Conservation (phyloP, 2,113 vertebrate genomes). For the Muntiacus muntjak region DNA sequence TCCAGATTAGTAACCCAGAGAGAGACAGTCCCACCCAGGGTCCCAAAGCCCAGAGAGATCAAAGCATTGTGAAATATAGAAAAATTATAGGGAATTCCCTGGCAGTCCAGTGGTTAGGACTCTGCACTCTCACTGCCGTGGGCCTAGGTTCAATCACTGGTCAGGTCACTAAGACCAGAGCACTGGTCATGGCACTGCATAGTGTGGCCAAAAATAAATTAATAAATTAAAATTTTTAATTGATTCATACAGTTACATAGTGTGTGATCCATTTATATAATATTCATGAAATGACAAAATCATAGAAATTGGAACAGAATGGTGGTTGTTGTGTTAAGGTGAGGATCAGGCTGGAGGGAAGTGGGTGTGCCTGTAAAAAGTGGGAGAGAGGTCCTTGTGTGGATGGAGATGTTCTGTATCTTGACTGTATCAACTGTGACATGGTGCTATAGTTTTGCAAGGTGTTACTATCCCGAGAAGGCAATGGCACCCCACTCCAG, state of each 20-base stretch:
- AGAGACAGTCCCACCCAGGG: background rate
- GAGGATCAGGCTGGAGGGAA: background rate
- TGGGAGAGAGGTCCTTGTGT: background rate
- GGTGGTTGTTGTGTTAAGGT: background rate
- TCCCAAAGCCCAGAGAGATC: background rate
- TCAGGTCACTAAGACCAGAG: background rate
- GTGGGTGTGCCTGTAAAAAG: background rate
- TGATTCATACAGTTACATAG: background rate
- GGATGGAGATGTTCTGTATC: background rate
- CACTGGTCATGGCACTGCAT: background rate
- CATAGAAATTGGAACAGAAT: background rate
- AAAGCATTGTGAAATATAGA: background rate
- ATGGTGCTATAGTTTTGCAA: background rate
- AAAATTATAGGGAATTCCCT: background rate
- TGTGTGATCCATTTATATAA: background rate
- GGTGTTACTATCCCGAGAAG: background rate
- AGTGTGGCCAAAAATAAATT: background rate
- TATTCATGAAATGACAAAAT: background rate
- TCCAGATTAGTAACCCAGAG: background rate
- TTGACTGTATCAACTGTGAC: background rate
- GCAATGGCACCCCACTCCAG: too few relatives aligned
- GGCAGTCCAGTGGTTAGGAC: background rate
- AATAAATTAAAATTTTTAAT: background rate
- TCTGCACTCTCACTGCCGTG: rapidly evolving
- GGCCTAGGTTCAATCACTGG: background rate